Evolutionary conservation across 1,140 invertebrate species (phyloP).

Genomic region (Diachasma alloeum): DNA sequence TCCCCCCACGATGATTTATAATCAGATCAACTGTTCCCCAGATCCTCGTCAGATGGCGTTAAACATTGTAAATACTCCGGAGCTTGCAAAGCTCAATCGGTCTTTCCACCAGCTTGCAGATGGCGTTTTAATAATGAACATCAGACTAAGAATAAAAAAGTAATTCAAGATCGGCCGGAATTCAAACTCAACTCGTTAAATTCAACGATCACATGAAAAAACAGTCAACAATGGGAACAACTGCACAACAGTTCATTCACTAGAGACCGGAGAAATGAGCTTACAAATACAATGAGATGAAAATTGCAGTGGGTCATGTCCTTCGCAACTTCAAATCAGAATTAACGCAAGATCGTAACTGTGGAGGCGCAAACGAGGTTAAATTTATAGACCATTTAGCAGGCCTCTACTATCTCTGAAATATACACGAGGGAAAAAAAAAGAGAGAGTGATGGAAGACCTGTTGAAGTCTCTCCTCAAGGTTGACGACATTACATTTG

Average conservation of each 20-base stretch:
- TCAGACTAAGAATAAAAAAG: too few relatives aligned
- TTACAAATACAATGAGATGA: not conserved
- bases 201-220: too few relatives aligned
- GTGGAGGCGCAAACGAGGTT: constrained; percentile 26
- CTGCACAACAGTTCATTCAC: too few relatives aligned
- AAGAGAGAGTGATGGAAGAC: not conserved
- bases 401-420: constrained; percentile 8
- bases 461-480: constrained; percentile 14
- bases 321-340: constrained; percentile 9
- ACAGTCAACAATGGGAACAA: too few relatives aligned
- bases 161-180: too few relatives aligned
- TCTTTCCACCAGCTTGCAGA: not conserved
- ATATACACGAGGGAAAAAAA: not conserved
- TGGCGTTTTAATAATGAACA: not conserved
- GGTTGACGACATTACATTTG: constrained; percentile 12
- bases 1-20: too few relatives aligned
- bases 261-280: too few relatives aligned
- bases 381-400: constrained; percentile 39
- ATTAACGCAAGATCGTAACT: not conserved
- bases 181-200: too few relatives aligned
- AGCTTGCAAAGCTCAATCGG: not conserved
- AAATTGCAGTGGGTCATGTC: constrained; percentile 2
- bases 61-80: not conserved
- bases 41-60: not conserved
- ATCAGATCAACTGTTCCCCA: not conserved